Conservation (phyloP, 2,888 invertebrate genomes). For the Scaptomyza flava region DNA sequence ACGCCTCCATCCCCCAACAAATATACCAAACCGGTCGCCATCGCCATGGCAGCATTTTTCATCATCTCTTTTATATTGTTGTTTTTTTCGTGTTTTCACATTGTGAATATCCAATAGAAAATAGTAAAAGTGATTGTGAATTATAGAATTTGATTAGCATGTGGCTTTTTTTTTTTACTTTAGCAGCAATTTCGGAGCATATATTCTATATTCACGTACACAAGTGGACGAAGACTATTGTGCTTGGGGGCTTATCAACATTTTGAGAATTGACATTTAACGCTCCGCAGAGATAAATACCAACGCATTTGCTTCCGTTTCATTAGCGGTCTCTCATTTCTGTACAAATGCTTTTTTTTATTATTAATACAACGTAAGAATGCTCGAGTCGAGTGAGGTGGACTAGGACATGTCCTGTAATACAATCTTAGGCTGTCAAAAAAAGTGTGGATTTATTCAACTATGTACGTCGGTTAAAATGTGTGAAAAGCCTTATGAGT, state of each 20-base stretch:
- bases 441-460: no score
- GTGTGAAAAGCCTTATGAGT: no score
- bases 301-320: slow-evolving; percentile 2
- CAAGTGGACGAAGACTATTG: slow-evolving; percentile 10
- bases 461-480: no score
- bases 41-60: slow-evolving; percentile 17
- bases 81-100: slow-evolving; percentile 1
- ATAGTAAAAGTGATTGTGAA: background rate
- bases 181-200: no score
- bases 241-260: slow-evolving; percentile 28
- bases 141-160: background rate
- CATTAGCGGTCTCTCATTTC: background rate
- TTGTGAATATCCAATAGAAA: slow-evolving; percentile 10
- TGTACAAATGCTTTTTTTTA: background rate
- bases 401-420: background rate
- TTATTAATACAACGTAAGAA: slow-evolving; percentile 1
- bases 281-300: slow-evolving; percentile 14
- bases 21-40: slow-evolving; percentile 42
- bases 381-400: background rate
- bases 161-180: no score
- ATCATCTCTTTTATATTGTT: slow-evolving; percentile 6
- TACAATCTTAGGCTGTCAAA: background rate
- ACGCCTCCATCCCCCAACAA: slow-evolving; percentile 24
- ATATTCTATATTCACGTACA: no score
- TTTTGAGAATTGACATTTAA: slow-evolving; percentile 10